Evolutionary conservation across 2,888 invertebrate species (phyloP).

Genomic region (Matsumyia berberina): DNA sequence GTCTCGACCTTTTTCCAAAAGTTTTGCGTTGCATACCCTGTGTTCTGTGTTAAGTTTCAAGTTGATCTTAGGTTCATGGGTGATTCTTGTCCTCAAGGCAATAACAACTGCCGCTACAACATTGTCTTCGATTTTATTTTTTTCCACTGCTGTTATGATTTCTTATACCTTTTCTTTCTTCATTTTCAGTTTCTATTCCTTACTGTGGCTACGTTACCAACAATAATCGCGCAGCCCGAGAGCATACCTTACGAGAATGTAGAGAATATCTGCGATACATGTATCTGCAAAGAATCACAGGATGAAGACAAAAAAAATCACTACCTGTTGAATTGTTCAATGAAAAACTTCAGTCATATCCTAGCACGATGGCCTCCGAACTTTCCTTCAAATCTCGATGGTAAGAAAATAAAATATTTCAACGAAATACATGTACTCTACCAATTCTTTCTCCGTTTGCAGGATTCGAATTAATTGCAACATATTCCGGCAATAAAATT

Average conservation of each 20-base stretch:
- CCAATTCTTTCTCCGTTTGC: background rate
- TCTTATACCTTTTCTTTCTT: background rate
- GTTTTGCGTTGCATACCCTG: too few species aligned
- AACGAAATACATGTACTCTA: background rate
- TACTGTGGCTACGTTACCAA: slow-evolving; percentile 6
- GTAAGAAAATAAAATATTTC: slow-evolving; percentile 73
- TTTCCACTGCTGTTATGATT: background rate
- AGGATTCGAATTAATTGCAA: slow-evolving; percentile 80
- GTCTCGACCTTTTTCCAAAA: too few species aligned
- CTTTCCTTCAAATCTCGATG: slow-evolving; percentile 80
- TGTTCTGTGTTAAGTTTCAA: too few species aligned
- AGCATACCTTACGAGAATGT: slow-evolving; percentile 82
- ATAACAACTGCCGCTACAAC: too few species aligned
- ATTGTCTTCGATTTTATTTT: background rate
- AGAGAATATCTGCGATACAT: slow-evolving; percentile 81
- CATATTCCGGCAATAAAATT: slow-evolving; percentile 82
- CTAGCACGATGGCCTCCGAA: slow-evolving; percentile 82
- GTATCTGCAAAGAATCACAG: slow-evolving; percentile 80
- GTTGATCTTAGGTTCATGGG: too few species aligned
- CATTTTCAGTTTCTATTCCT: slow-evolving; percentile 77
- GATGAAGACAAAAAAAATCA: slow-evolving; percentile 78
- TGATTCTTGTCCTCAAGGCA: too few species aligned
- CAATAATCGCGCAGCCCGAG: slow-evolving; percentile 79
- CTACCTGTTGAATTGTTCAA: slow-evolving; percentile 81
- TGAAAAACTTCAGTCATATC: slow-evolving; percentile 82